These are phyloP conservation scores for Dilophus febrilis DNA, from an alignment of 2,888 invertebrate genomes.

Conservation along the genomic window DNA sequence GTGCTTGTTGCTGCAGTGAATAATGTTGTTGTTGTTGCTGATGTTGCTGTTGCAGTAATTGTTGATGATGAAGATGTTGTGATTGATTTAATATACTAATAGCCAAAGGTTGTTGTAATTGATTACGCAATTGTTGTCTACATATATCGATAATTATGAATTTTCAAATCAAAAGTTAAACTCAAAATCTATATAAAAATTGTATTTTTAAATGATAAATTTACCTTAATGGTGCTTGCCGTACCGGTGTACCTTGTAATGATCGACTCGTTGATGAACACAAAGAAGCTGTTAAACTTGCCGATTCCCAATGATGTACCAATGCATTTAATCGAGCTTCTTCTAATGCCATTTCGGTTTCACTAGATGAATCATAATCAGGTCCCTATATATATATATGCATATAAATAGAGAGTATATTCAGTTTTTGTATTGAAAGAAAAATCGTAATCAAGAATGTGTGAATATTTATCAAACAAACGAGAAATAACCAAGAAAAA, in stretches of 20 bases:
- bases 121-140: no score
- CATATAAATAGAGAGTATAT: neutral
- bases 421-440: neutral
- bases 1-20: no score
- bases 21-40: no score
- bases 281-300: slow-evolving; percentile 37
- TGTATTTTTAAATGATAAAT: neutral
- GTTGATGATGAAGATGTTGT: no score
- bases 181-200: neutral
- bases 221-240: slow-evolving; percentile 22
- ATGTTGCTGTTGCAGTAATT: no score
- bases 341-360: slow-evolving; percentile 52
- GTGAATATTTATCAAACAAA: neutral
- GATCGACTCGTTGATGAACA: slow-evolving; percentile 37
- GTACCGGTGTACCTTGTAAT: slow-evolving; percentile 34
- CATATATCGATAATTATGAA: no score
- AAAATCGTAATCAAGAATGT: no score
- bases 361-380: slow-evolving; percentile 63
- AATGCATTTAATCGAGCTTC: slow-evolving; percentile 47
- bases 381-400: slow-evolving; percentile 42
- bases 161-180: neutral
- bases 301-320: slow-evolving; percentile 60
- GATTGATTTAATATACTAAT: no score
- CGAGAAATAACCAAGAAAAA: neutral
- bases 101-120: no score